Evolutionary conservation across 2,888 invertebrate genomes (phyloP).

Genomic region (Agapostemon virescens): DNA sequence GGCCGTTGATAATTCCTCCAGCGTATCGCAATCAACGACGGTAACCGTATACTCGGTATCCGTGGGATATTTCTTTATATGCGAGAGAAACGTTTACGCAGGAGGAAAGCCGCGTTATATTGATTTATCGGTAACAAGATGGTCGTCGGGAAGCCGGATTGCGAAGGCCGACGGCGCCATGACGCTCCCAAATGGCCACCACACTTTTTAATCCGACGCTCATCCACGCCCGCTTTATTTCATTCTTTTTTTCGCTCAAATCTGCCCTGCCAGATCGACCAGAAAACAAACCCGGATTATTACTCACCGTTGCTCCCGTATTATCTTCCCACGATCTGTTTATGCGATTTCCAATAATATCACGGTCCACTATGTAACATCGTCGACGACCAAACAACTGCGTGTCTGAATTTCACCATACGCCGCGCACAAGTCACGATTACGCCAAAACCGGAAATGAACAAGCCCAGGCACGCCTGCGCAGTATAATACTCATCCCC

Average conservation of each 20-base stretch:
- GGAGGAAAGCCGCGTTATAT: conserved; percentile 67
- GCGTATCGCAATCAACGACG: conserved; percentile 37
- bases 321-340: conserved; percentile 62
- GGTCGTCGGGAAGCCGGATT: conserved; percentile 71
- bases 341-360: conserved; percentile 58
- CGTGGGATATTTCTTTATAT: conserved; percentile 41
- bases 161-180: conserved; percentile 72
- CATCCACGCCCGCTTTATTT: conserved; percentile 49
- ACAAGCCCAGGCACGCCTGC: conserved; percentile 20
- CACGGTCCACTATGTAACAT: conserved; percentile 59
- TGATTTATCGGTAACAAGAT: conserved; percentile 75
- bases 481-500: conserved; percentile 4
- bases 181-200: conserved; percentile 64
- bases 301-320: conserved; percentile 59
- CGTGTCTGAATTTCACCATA: conserved; percentile 43
- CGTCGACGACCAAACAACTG: conserved; percentile 58
- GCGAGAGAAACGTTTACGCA: conserved; percentile 48
- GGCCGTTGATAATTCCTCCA: conserved; percentile 47
- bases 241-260: conserved; percentile 23
- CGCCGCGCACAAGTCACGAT: conserved; percentile 54
- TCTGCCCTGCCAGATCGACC: conserved; percentile 32
- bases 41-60: conserved; percentile 45
- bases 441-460: conserved; percentile 51
- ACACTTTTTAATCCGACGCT: conserved; percentile 49
- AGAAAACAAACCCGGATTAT: conserved; percentile 45